Evolutionary conservation across 1,140 invertebrate genomes (phyloP), one percentile per base, ranked within the genome.

Genomic region (Lasioglossum baleicum): DNA sequence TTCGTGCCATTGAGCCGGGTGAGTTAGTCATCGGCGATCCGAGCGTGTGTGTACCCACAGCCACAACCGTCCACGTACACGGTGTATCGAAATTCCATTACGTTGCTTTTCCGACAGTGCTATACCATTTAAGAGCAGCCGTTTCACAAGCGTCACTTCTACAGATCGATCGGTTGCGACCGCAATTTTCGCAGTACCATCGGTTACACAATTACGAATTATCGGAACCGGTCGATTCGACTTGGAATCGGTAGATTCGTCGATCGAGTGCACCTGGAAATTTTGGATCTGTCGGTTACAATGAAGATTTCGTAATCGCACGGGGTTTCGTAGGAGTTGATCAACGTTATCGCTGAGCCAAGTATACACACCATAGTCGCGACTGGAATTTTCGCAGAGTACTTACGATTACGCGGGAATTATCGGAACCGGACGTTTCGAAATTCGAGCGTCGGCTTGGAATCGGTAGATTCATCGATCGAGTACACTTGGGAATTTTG

Each of bases 1-100:
- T 70, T 60, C 51, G 53, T 74, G 66, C 13, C 80, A 82, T 75
- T 82, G 71, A 82, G 64, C 64, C n/a, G 31, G 70, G 69, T 53
- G 72, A 48, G 17, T 73, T 76, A 63, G 60, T 80, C 78, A 80
- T 80, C 78, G 31, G 60, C 31, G 20, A 74, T 74, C 44, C 53
- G 6, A 51, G 40, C 31, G 44, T 75, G 64, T 35, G 31, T 51
- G 7, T 40, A 68, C 72, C 70, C 44, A 75, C 64, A 68, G 71
- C 26, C 66, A 75, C 15, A 75, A 53, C 20, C 42, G 8, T 7
- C 15, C 4, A 53, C 42, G n/a, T 68, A 80, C 17, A 65, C 40
- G 13, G 76, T 73, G 76, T 73, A 35, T 64, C 22, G 44, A 66
- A 65, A 79, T 3, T 61, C 2, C n/a, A 2, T 0, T 20, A 22